phyloP scores from a whole-genome alignment of 2,797 vertebrate species.

The Pangasius djambal region DNA sequence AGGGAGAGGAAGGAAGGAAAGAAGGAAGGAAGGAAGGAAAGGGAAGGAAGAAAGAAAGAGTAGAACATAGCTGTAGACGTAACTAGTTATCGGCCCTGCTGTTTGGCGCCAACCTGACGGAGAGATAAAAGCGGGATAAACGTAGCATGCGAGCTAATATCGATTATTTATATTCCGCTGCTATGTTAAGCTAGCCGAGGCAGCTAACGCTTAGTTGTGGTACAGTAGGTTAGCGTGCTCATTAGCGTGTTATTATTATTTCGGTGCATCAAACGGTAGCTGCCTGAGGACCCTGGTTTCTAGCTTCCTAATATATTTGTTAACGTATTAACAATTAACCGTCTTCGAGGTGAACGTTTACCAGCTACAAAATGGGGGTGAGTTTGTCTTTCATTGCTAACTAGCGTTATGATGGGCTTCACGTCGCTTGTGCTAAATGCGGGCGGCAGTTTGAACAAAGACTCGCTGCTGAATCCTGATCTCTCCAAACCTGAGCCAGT shows the following conservation, averaged over 20 bases:
- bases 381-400: constrained; percentile 62
- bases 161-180: background rate
- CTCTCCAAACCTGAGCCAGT: constrained; percentile 27
- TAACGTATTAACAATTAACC: background rate
- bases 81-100: constrained; percentile 57
- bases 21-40: background rate
- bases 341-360: constrained; percentile 56
- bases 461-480: constrained; percentile 40
- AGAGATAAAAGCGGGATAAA: constrained; percentile 33
- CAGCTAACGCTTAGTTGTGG: constrained; percentile 19
- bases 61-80: constrained; percentile 50
- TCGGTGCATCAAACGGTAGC: constrained; percentile 40
- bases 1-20: constrained; percentile 49
- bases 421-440: constrained; percentile 47
- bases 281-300: constrained; percentile 10
- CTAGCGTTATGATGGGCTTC: constrained; percentile 9
- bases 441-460: constrained; percentile 60
- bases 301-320: background rate
- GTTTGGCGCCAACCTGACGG: constrained; percentile 73
- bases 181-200: background rate
- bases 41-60: constrained; percentile 46
- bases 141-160: constrained; percentile 19
- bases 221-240: constrained; percentile 29
- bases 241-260: constrained; percentile 48
- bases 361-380: constrained; percentile 77